A percentile compares a stretch with the other conserved stretches of the same genome.
Conservation (phyloP, 2,888 invertebrate species). For the Hyles lineata region DNA sequence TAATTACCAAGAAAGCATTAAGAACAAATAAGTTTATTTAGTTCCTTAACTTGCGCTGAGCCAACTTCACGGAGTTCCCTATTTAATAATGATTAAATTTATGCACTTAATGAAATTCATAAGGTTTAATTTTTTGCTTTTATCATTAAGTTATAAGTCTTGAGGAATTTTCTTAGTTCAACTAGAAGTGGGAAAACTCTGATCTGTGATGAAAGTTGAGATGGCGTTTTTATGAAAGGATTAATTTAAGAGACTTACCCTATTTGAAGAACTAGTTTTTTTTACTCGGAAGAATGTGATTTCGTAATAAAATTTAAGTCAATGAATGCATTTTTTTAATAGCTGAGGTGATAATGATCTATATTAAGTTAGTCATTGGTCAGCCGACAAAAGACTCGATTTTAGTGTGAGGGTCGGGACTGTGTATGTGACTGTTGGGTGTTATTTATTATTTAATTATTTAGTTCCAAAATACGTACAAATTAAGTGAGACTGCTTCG, state of each 20-base stretch:
- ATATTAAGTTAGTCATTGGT: too few species aligned
- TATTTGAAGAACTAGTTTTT: neutral
- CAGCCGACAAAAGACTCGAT: too few species aligned
- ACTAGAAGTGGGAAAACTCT: conserved; percentile 12
- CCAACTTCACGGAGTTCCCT: conserved; percentile 27
- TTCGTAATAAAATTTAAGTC: too few species aligned
- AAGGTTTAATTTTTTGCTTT: conserved; percentile 32
- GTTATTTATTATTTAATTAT: too few species aligned
- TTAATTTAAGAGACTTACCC: neutral
- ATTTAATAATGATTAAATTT: conserved; percentile 26
- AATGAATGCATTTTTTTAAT: too few species aligned
- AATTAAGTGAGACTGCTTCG: too few species aligned
- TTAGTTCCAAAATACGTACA: too few species aligned
- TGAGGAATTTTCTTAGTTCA: conserved; percentile 28
- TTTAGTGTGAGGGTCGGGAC: too few species aligned
- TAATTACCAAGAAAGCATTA: neutral
- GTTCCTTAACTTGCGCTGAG: neutral
- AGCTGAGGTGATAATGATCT: too few species aligned
- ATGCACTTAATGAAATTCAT: conserved; percentile 30
- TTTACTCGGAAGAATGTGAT: neutral
- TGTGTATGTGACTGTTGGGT: too few species aligned
- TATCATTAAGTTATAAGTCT: conserved; percentile 32
- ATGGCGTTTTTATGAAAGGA: neutral
- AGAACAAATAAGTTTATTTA: neutral
- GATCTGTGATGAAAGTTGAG: conserved; percentile 7